Evolutionary conservation across 2,113 vertebrate species (phyloP).

Genomic region (Dromas ardeola): DNA sequence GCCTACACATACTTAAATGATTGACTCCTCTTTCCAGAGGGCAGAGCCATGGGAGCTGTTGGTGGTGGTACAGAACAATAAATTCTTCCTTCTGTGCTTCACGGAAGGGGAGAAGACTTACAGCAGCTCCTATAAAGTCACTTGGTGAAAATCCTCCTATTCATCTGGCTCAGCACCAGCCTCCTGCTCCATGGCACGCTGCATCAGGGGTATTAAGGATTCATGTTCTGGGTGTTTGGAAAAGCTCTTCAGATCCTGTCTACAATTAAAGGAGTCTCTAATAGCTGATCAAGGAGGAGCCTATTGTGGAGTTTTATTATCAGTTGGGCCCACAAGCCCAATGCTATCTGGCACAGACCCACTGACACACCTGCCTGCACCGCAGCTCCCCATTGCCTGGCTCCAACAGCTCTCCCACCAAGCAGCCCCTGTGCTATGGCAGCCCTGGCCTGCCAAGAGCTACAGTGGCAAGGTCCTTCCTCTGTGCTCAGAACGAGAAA

Average conservation of each 20-base stretch:
- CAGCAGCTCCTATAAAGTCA: not conserved
- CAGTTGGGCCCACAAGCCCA: not conserved
- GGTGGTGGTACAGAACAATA: not conserved
- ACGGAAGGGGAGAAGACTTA: not conserved
- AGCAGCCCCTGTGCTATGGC: not conserved
- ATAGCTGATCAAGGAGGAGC: not conserved
- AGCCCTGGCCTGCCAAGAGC: not conserved
- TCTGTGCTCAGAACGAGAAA: not conserved
- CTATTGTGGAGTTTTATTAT: not conserved
- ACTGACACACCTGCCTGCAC: not conserved
- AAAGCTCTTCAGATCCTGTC: not conserved
- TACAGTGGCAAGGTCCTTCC: not conserved
- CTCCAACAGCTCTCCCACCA: not conserved
- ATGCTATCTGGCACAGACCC: not conserved
- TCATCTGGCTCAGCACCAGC: not conserved
- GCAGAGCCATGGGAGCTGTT: not conserved
- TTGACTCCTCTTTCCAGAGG: not conserved
- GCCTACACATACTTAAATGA: not conserved
- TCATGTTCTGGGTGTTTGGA: not conserved
- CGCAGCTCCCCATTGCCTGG: accelerated
- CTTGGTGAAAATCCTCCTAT: not conserved
- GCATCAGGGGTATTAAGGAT: not conserved
- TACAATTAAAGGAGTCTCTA: not conserved
- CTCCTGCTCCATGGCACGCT: not conserved
- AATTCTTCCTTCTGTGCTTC: not conserved